Conservation (phyloP, 2,888 invertebrate genomes). For the Timandra comae region DNA sequence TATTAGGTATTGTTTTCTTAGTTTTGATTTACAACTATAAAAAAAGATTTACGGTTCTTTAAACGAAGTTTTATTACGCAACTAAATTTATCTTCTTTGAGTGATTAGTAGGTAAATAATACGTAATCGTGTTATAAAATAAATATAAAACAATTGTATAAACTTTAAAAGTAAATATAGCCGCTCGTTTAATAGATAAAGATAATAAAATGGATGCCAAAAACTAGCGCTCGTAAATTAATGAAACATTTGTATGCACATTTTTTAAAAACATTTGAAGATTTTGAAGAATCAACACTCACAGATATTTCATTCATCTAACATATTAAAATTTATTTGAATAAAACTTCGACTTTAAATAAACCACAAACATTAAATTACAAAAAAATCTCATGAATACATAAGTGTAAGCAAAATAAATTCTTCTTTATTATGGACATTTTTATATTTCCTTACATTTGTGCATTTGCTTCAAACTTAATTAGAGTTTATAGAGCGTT, state of each 20-base stretch:
- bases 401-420: slow-evolving; percentile 39
- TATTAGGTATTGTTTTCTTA: slow-evolving; percentile 47
- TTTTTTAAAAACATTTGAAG: slow-evolving; percentile 2
- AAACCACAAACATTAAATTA: slow-evolving; percentile 15
- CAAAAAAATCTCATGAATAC: slow-evolving; percentile 21
- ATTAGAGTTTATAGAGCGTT: slow-evolving; percentile 77
- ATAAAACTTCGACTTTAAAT: slow-evolving; percentile 14
- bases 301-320: slow-evolving; percentile 8
- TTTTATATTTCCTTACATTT: slow-evolving; percentile 70
- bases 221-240: slow-evolving; percentile 18
- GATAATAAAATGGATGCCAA: slow-evolving; percentile 16
- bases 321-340: slow-evolving; percentile 7
- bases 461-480: slow-evolving; percentile 74
- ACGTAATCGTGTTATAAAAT: slow-evolving; percentile 10
- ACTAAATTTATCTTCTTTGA: slow-evolving; percentile 15
- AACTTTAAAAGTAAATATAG: too few species aligned
- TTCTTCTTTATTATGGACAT: slow-evolving; percentile 47
- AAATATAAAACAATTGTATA: slow-evolving; percentile 6
- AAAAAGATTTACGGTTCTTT: slow-evolving; percentile 55
- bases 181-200: too few species aligned
- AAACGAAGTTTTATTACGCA: slow-evolving; percentile 44
- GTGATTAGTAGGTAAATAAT: slow-evolving; percentile 14
- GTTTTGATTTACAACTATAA: slow-evolving; percentile 54
- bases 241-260: slow-evolving; percentile 13
- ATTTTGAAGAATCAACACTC: neutral